phyloP scores from a whole-genome alignment of 1,140 invertebrate genomes.

The Eriocheir sinensis region DNA sequence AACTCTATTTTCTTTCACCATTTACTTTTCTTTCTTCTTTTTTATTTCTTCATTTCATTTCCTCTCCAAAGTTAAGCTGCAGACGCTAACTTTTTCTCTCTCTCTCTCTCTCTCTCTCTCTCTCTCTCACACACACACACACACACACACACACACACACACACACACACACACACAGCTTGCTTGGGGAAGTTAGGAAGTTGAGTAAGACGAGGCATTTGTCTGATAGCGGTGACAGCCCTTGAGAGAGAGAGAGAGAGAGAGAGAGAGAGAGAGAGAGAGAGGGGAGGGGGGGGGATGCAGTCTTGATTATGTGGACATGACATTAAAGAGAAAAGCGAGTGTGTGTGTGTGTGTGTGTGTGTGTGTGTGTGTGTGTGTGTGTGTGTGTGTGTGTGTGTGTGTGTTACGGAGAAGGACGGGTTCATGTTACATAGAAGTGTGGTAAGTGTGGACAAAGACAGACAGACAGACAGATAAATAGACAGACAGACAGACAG shows the following conservation, averaged over 20 bases:
- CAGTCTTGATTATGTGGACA: neutral
- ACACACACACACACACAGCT: neutral
- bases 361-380: neutral
- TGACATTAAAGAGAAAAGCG: neutral
- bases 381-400: neutral
- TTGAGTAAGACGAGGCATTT: neutral
- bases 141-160: neutral
- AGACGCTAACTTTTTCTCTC: neutral
- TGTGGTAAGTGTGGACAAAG: too few species aligned
- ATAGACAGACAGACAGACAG: too few species aligned
- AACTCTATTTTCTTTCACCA: too few species aligned
- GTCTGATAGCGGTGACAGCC: constrained; percentile 18
- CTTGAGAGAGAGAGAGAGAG: neutral
- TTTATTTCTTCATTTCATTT: too few species aligned
- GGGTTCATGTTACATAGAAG: too few species aligned
- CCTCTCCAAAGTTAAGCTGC: too few species aligned
- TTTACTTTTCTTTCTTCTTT: too few species aligned
- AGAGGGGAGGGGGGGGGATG: neutral
- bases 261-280: neutral
- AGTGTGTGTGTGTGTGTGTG: neutral
- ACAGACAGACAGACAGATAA: too few species aligned
- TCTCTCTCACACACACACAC: neutral
- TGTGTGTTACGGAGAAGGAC: neutral
- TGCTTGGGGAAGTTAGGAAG: neutral
- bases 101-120: neutral